Evolutionary conservation across 2,888 invertebrate genomes (phyloP), one percentile per base, ranked within the genome.

Genomic region (Taenaris catops): DNA sequence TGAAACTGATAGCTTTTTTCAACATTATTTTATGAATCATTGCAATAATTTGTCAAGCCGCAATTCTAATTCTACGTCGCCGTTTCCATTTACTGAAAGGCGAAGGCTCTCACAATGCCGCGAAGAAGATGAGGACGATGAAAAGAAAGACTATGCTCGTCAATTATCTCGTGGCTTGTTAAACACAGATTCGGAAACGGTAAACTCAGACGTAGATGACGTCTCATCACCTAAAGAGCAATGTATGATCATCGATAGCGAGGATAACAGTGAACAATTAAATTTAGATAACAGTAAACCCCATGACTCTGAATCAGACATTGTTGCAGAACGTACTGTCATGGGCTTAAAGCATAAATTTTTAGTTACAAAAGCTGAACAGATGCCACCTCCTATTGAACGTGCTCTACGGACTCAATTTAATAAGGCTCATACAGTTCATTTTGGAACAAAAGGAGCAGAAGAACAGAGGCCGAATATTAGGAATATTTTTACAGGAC

Each of bases 51-150:
- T 92, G 42, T 92, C 93, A 12, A 91, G 91, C 41, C 83, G 90
- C 37, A 89, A 89, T 51, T 53, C 71, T 0, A 71, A 58, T 43
- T 53, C 78, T 2, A 65, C 58, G 41, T 63, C 75, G 25, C 69
- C 89, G 18, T 81, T 89, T 48, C 81, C 88, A 1, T 90, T 88
- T 53, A 79, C 83, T 35, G 90, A 90, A 52, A 84, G 91, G 2
- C 84, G 93, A 14, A 89, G 95, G 6, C 70, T 95, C 45, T 95
- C 94, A 1, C 94, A 95, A 70, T 95, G 95, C 64, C 89, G 93
- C 41, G 95, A 95, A 64, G 95, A 95, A 74, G 95, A 95, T 55
- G 94, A 95, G 63, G 93, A 94, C 33, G 93, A 93, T 48, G 89
- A 72, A 29, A 78, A 62, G 29, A 80, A 74, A 53, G 80, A 83